Percentiles rank a stretch among this genome's conserved stretches.
These are phyloP conservation scores for Holacanthus passer DNA, from an alignment of 2,113 vertebrate species.

Conservation along the genomic window DNA sequence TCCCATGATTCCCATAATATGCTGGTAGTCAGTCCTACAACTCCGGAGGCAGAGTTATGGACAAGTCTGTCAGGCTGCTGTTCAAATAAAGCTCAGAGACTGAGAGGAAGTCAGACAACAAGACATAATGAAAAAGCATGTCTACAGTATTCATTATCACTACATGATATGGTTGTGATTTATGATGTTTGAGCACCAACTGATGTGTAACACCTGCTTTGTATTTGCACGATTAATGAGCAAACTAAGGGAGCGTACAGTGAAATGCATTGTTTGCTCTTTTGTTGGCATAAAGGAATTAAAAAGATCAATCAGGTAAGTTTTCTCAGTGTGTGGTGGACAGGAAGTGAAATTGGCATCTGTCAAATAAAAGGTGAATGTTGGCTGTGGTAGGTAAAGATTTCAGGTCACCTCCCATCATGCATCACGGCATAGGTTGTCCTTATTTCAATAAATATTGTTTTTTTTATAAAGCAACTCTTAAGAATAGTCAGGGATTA, in stretches of 20 bases:
- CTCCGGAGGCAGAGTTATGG: slow-evolving; percentile 20
- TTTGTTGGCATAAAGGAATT: slow-evolving; percentile 13
- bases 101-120: neutral
- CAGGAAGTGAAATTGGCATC: too few species aligned
- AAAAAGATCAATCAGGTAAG: slow-evolving; percentile 6
- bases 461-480: too few species aligned
- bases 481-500: too few species aligned
- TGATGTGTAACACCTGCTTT: slow-evolving; percentile 14
- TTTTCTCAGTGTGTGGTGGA: slow-evolving; percentile 33
- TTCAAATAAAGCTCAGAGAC: neutral
- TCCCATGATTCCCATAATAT: slow-evolving; percentile 61
- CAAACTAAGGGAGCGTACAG: neutral
- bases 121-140: neutral
- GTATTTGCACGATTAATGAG: slow-evolving; percentile 27
- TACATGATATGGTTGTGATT: slow-evolving; percentile 10
- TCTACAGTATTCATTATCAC: neutral
- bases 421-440: too few species aligned
- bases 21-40: slow-evolving; percentile 1
- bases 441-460: too few species aligned
- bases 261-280: slow-evolving; percentile 6
- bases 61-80: neutral
- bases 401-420: too few species aligned
- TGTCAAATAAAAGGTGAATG: too few species aligned
- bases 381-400: too few species aligned
- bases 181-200: slow-evolving; percentile 17